A percentile compares a stretch with the other conserved stretches of the same genome.
phyloP scores from a whole-genome alignment of 2,797 vertebrate species.

The Coranthus polyacanthus region DNA sequence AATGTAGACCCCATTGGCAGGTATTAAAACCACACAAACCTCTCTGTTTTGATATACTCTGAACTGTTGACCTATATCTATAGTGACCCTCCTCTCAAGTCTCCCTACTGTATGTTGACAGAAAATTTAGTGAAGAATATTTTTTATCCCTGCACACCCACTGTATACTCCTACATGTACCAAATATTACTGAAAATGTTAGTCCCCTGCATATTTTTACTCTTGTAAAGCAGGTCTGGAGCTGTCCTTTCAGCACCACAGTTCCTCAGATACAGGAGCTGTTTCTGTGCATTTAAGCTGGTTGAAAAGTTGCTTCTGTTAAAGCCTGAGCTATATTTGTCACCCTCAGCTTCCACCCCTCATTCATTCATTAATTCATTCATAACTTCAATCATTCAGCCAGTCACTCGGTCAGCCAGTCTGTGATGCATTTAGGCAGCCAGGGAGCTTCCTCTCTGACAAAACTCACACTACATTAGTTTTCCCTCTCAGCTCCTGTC shows the following conservation, averaged over 20 bases:
- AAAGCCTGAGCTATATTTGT: constrained; percentile 44
- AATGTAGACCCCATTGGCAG: constrained; percentile 22
- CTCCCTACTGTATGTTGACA: constrained; percentile 6
- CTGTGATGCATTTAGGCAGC: constrained; percentile 12
- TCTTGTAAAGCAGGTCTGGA: neutral
- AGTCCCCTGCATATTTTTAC: no score
- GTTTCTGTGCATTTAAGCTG: constrained; percentile 3
- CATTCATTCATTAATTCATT: constrained; percentile 9
- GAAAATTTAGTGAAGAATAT: neutral
- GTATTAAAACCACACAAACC: constrained; percentile 32
- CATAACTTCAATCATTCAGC: constrained; percentile 31
- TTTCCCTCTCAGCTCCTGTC: constrained; percentile 32
- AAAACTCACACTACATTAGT: constrained; percentile 42
- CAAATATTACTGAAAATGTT: no score
- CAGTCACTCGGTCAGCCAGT: constrained; percentile 22
- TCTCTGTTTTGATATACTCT: constrained; percentile 11
- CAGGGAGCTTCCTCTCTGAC: constrained; percentile 37
- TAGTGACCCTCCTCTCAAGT: neutral
- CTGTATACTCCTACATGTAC: no score
- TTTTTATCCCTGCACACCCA: neutral
- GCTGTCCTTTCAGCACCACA: constrained; percentile 26
- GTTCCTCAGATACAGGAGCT: constrained; percentile 1
- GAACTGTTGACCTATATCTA: constrained; percentile 13
- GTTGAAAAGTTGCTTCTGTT: no score
- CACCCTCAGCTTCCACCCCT: neutral